Percentiles rank a stretch among this genome's conserved stretches.
phyloP scores from a whole-genome alignment of 2,888 invertebrate species.

The Timandra comae region DNA sequence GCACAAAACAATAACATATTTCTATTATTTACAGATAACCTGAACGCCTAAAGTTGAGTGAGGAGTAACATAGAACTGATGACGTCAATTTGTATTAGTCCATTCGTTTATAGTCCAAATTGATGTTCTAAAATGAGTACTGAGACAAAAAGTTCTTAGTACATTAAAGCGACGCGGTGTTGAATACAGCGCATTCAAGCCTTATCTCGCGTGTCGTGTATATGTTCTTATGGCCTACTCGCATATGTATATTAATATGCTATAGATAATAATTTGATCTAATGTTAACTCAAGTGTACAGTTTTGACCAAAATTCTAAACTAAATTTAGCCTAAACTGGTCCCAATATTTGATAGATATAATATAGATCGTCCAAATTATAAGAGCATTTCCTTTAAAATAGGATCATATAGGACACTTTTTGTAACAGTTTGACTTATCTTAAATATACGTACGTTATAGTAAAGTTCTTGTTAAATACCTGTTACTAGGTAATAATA shows the following conservation, averaged over 20 bases:
- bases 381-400: too few relatives aligned
- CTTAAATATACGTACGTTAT: too few relatives aligned
- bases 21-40: background rate
- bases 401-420: too few relatives aligned
- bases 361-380: too few relatives aligned
- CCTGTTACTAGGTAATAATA: too few relatives aligned
- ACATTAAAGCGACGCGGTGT: slow-evolving; percentile 5
- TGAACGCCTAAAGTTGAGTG: background rate
- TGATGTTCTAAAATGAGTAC: slow-evolving; percentile 4
- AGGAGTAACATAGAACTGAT: background rate
- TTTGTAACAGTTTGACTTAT: too few relatives aligned
- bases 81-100: background rate
- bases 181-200: slow-evolving; percentile 14
- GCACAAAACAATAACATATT: too few relatives aligned
- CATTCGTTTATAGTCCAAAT: background rate
- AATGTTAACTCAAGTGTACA: background rate
- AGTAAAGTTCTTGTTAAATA: too few relatives aligned
- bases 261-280: slow-evolving; percentile 1
- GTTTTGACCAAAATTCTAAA: too few relatives aligned
- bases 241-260: slow-evolving; percentile 11
- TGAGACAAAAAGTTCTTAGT: too few relatives aligned
- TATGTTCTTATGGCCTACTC: slow-evolving; percentile 45
- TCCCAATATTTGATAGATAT: too few relatives aligned
- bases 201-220: slow-evolving; percentile 14
- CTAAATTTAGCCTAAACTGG: too few relatives aligned